These are phyloP conservation scores for Diadema setosum DNA, from an alignment of 35 echinoderm and acorn worm species.

Conservation along the genomic window DNA sequence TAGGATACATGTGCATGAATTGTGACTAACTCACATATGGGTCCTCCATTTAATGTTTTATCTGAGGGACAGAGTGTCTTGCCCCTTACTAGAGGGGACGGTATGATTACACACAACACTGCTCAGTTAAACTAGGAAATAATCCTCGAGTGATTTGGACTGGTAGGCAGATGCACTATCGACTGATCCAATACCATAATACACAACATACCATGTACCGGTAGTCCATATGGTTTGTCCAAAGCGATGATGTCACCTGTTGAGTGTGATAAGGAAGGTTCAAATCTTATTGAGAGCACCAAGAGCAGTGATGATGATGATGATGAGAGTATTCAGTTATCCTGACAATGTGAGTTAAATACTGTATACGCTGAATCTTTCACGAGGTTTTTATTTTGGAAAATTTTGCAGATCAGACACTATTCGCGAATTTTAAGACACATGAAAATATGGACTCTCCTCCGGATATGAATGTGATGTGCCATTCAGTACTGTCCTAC, in stretches of 20 bases:
- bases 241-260: constrained; percentile 71
- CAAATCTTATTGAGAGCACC: background rate
- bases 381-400: background rate
- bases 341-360: too few relatives aligned
- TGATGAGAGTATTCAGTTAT: too few relatives aligned
- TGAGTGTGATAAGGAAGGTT: background rate
- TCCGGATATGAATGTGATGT: too few relatives aligned
- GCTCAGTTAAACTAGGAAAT: background rate
- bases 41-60: too few relatives aligned
- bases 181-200: background rate
- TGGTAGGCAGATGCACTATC: background rate
- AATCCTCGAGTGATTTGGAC: background rate
- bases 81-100: background rate
- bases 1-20: too few relatives aligned
- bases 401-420: background rate
- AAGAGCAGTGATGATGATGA: background rate
- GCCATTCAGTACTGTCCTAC: too few relatives aligned
- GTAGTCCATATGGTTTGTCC: constrained; percentile 78
- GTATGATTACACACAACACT: too few relatives aligned
- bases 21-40: background rate
- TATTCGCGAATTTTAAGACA: background rate
- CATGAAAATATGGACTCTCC: too few relatives aligned
- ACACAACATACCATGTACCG: constrained; percentile 42
- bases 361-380: background rate
- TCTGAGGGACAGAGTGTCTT: background rate